Evolutionary conservation across 2,888 invertebrate genomes (phyloP), one percentile per base, ranked within the genome.

Genomic region (Polyploca ridens): DNA sequence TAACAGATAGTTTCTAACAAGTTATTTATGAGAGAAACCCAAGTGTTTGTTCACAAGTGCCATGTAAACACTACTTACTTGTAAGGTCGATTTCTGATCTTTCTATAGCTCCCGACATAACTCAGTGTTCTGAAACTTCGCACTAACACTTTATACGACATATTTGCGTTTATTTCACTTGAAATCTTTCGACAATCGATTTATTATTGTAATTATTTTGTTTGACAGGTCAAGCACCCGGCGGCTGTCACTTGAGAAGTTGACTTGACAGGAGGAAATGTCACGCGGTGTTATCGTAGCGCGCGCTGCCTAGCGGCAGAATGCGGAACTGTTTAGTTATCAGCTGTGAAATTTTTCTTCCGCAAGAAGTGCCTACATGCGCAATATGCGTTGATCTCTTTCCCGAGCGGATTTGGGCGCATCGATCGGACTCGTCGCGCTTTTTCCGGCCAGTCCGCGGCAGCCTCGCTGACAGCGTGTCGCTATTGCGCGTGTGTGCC

Each of bases 371-470:
- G 87, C 83, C 85, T 86, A 81, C 86, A 87, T 89, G 89, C 90
- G 91, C 88, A 87, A 89, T 89, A 90, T 91, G 89, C 77, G 86
- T 88, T 91, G 85, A 86, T 94, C 93, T 91, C 91, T 91, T 87
- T 93, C 81, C 83, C 73, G 81, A 87, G 82, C 91, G 88, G 79
- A 83, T 84, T 76, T 69, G 79, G 72, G 71, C 71, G 77, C 85
- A 90, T 90, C 87, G 89, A 86, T 88, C 84, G 85, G 73, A 72
- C 83, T 83, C 84, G 83, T 81, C 88, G 87, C 81, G 81, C 90
- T 89, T 87, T 88, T 84, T 89, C 86, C 86, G 80, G 85, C 85
- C 86, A 87, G 89, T 85, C 73, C 75, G 81, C 85, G 83, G 78
- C 78, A 73, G 82, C 77, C 83, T 84, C 83, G 83, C 81, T 86